These are phyloP conservation scores for Morpho deidamia DNA, from an alignment of 2,888 invertebrate species.

Conservation along the genomic window DNA sequence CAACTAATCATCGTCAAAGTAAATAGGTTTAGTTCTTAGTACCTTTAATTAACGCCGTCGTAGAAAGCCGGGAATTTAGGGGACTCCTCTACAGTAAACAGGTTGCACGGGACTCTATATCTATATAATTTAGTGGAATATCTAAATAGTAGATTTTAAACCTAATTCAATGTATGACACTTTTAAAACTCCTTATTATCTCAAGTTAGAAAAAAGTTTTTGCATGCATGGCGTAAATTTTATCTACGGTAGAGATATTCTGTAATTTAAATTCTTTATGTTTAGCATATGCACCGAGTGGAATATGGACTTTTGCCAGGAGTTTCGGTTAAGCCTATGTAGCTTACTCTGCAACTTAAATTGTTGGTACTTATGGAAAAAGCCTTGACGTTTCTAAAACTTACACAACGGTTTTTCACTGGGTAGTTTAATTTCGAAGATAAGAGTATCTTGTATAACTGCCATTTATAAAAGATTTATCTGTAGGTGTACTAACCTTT, in stretches of 20 bases:
- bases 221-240: slow-evolving; percentile 3
- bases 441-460: not conserved
- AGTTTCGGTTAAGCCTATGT: not conserved
- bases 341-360: not conserved
- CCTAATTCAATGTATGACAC: too few relatives aligned
- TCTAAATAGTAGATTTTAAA: too few relatives aligned
- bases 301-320: slow-evolving; percentile 9
- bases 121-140: not conserved
- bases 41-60: slow-evolving; percentile 29
- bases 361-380: not conserved
- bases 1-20: slow-evolving; percentile 12
- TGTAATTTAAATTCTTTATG: slow-evolving; percentile 7
- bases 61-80: slow-evolving; percentile 12
- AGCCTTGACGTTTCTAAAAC: not conserved
- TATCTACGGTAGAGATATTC: slow-evolving; percentile 5
- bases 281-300: slow-evolving; percentile 5
- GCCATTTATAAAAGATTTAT: not conserved
- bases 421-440: not conserved
- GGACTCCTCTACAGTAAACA: slow-evolving; percentile 7
- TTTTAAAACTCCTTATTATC: not conserved
- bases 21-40: slow-evolving; percentile 20
- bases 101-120: not conserved
- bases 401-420: not conserved
- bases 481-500: too few relatives aligned
- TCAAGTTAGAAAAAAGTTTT: slow-evolving; percentile 2